Conservation (phyloP, 23 tunicate species). For the Phallusia fumigata region DNA sequence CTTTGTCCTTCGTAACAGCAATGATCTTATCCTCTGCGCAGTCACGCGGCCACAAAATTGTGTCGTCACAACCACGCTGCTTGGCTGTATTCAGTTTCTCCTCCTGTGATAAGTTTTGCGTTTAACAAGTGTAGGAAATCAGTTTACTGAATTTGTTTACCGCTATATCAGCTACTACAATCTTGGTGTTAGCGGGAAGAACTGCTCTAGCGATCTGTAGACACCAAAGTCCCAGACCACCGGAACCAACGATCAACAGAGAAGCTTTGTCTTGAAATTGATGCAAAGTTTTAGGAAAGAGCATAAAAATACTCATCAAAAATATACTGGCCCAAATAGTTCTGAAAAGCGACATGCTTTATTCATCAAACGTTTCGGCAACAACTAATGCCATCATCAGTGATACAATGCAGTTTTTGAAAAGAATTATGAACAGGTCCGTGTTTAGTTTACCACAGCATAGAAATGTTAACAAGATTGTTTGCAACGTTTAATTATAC, state of each 20-base stretch:
- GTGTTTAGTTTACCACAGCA: too few relatives aligned
- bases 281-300: background rate
- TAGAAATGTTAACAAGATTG: too few relatives aligned
- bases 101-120: slow-evolving; percentile 3
- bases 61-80: slow-evolving; percentile 51
- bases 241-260: slow-evolving; percentile 59
- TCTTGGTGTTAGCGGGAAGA: slow-evolving; percentile 27
- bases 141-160: background rate
- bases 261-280: slow-evolving; percentile 29
- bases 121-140: background rate
- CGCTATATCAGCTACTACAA: slow-evolving; percentile 35
- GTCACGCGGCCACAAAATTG: slow-evolving; percentile 30
- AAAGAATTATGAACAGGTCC: too few relatives aligned
- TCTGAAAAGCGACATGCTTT: too few relatives aligned
- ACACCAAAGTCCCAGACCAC: slow-evolving; percentile 60
- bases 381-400: too few relatives aligned
- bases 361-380: too few relatives aligned
- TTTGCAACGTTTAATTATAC: too few relatives aligned
- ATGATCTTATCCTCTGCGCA: slow-evolving; percentile 4
- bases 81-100: slow-evolving; percentile 39
- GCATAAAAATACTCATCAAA: background rate
- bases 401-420: too few relatives aligned
- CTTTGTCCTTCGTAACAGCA: slow-evolving; percentile 8
- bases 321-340: too few relatives aligned
- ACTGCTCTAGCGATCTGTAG: slow-evolving; percentile 30